Conservation (phyloP, 2,888 invertebrate species). For the Microctonus brassicae region DNA sequence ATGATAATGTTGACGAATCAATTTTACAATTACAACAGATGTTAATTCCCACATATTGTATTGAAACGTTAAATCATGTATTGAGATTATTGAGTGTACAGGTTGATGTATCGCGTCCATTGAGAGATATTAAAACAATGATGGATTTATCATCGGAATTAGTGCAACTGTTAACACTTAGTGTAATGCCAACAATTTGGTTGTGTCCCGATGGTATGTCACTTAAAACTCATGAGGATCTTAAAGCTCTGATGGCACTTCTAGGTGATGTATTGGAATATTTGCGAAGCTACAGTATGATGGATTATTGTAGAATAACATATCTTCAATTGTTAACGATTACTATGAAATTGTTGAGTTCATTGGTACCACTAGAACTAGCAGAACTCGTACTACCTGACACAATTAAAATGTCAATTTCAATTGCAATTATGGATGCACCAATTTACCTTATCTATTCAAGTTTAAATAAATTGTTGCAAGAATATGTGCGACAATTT, state of each 20-base stretch:
- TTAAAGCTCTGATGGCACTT: slow-evolving; percentile 69
- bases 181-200: slow-evolving; percentile 74
- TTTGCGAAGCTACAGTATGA: slow-evolving; percentile 50
- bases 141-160: slow-evolving; percentile 64
- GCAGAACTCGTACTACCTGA: slow-evolving; percentile 68
- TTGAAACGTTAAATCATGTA: slow-evolving; percentile 65
- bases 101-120: slow-evolving; percentile 49
- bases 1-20: slow-evolving; percentile 62
- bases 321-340: slow-evolving; percentile 70
- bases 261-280: slow-evolving; percentile 71
- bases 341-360: slow-evolving; percentile 65
- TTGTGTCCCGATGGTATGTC: slow-evolving; percentile 57
- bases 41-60: slow-evolving; percentile 70
- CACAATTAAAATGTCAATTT: slow-evolving; percentile 68
- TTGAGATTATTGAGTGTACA: slow-evolving; percentile 55
- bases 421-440: slow-evolving; percentile 69
- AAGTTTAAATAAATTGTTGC: slow-evolving; percentile 66
- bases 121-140: slow-evolving; percentile 56
- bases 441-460: slow-evolving; percentile 70
- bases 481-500: slow-evolving; percentile 70
- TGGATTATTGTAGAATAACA: slow-evolving; percentile 66
- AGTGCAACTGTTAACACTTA: slow-evolving; percentile 71
- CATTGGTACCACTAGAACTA: slow-evolving; percentile 68
- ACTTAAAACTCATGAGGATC: slow-evolving; percentile 54
- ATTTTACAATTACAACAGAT: slow-evolving; percentile 69